phyloP scores from a whole-genome alignment of 2,888 invertebrate species.

The Pogonocherus hispidulus region DNA sequence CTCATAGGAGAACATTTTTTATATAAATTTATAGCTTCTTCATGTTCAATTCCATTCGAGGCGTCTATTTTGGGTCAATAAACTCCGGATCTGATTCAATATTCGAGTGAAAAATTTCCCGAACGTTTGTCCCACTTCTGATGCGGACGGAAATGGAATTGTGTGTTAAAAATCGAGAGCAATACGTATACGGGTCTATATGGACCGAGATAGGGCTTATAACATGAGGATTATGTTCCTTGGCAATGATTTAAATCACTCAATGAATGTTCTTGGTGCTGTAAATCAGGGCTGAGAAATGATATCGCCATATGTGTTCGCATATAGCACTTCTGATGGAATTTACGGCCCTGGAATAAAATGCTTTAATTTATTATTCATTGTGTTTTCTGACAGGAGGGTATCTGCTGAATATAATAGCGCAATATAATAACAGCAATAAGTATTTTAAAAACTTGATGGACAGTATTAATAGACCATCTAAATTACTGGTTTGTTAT shows the following conservation, averaged over 20 bases:
- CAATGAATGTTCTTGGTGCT: neutral
- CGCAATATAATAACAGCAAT: neutral
- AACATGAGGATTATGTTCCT: neutral
- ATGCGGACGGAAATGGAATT: neutral
- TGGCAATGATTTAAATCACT: neutral
- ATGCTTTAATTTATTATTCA: neutral
- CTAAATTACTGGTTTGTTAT: too few relatives aligned
- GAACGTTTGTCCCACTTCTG: neutral
- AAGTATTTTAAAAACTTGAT: too few relatives aligned
- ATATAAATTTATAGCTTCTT: neutral
- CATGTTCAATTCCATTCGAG: neutral
- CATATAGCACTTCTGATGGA: neutral
- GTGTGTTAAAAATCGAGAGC: conserved; percentile 2
- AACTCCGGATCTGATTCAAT: neutral
- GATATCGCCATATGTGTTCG: neutral
- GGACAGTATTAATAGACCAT: too few relatives aligned
- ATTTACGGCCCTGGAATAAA: neutral
- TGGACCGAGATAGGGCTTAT: neutral
- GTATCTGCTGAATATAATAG: too few relatives aligned
- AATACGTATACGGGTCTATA: neutral
- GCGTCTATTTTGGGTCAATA: neutral
- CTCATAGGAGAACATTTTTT: neutral
- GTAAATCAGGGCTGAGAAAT: neutral
- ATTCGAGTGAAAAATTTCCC: neutral
- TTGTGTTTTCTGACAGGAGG: neutral